phyloP scores from a whole-genome alignment of 2,113 vertebrate genomes.

The Toxotes chatareus region DNA sequence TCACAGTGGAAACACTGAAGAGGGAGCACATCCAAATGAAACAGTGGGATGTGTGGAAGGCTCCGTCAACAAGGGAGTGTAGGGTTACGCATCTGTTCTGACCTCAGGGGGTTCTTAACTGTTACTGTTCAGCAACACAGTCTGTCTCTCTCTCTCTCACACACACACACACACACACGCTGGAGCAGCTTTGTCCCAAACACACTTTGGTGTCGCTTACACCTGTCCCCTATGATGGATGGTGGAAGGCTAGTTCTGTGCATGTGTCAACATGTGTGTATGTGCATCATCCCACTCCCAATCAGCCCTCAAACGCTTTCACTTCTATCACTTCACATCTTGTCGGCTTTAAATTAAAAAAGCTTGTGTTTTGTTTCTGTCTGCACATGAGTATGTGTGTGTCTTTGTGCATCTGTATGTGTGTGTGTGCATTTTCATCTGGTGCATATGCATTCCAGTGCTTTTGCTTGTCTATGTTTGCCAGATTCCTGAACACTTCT shows the following conservation, averaged over 20 bases:
- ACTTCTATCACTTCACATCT: conserved; percentile 18
- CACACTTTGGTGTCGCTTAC: conserved; percentile 64
- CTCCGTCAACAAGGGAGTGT: conserved; percentile 62
- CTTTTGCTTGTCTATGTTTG: background rate
- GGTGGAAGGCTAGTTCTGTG: conserved; percentile 38
- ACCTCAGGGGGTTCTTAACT: conserved; percentile 72
- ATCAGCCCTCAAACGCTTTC: conserved; percentile 8
- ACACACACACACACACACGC: conserved; percentile 21
- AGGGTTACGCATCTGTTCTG: conserved; percentile 72
- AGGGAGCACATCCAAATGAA: conserved; percentile 71
- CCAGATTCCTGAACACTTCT: background rate
- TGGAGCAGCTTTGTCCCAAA: conserved; percentile 40
- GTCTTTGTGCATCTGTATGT: background rate
- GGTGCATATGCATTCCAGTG: background rate
- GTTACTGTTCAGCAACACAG: conserved; percentile 49
- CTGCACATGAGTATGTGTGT: background rate
- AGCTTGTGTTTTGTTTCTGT: background rate
- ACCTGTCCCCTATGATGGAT: conserved; percentile 61
- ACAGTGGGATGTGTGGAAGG: conserved; percentile 62
- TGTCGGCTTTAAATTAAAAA: conserved; percentile 16
- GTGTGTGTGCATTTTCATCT: background rate
- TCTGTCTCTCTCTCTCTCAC: conserved; percentile 14
- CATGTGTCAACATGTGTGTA: background rate
- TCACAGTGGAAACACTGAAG: conserved; percentile 66
- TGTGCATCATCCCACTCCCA: background rate